phyloP scores from a whole-genome alignment of 2,113 vertebrate genomes.

The Urocynchramus pylzowi region DNA sequence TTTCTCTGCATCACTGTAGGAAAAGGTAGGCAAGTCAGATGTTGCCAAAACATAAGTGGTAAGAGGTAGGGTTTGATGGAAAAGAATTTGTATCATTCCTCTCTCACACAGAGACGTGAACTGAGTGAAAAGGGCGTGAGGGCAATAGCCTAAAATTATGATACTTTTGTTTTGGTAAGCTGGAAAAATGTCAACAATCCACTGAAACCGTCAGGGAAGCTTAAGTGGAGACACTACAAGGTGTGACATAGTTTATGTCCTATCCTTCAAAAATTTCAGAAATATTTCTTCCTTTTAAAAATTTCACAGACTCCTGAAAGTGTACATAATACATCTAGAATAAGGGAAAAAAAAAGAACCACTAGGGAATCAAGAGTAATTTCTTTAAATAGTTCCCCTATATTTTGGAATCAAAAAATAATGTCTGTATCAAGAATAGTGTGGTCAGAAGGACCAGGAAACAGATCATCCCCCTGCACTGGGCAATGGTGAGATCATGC shows the following conservation, averaged over 20 bases:
- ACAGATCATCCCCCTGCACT: background rate
- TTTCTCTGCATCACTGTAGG: background rate
- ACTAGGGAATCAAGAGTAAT: background rate
- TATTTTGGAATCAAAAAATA: background rate
- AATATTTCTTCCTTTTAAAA: background rate
- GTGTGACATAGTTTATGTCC: background rate
- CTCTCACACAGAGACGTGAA: background rate
- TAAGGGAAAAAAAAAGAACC: rapidly evolving
- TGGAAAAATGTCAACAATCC: background rate
- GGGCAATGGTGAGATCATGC: background rate
- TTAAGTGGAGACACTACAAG: background rate
- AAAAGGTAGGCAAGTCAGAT: background rate
- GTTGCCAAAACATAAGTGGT: background rate
- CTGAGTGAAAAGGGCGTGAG: background rate
- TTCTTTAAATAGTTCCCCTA: background rate
- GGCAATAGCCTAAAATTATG: background rate
- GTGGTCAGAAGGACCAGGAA: background rate
- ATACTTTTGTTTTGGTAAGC: background rate
- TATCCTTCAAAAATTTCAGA: background rate
- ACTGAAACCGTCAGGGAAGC: background rate
- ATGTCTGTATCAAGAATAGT: background rate
- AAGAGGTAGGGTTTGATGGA: background rate
- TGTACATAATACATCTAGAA: background rate
- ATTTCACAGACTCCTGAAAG: background rate
- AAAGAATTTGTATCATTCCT: background rate